Evolutionary conservation across 2,113 vertebrate species (phyloP).

Genomic region (Lagopus muta): DNA sequence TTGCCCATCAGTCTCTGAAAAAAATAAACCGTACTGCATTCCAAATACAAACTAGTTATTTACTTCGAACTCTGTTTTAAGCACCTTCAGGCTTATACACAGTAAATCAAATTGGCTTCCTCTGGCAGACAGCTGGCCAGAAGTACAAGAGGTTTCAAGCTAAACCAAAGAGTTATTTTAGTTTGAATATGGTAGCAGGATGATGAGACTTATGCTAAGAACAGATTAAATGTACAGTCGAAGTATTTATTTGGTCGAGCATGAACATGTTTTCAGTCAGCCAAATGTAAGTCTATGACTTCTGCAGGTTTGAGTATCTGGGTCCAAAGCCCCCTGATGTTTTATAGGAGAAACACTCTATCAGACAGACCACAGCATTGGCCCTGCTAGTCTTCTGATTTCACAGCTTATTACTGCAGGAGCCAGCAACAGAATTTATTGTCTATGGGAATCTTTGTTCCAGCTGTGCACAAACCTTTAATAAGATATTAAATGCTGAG

Average conservation of each 20-base stretch:
- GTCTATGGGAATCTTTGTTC: neutral
- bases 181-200: neutral
- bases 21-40: slow-evolving; percentile 5
- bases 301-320: neutral
- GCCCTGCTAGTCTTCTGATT: neutral
- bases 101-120: neutral
- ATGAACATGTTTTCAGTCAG: neutral
- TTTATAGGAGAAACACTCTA: neutral
- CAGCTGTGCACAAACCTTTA: neutral
- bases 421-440: neutral
- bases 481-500: neutral
- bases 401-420: neutral
- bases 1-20: neutral
- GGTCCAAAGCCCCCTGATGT: neutral
- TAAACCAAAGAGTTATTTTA: neutral
- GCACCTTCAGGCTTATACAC: neutral
- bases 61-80: neutral
- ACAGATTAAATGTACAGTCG: neutral
- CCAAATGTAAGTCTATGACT: neutral
- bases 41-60: neutral
- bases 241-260: neutral
- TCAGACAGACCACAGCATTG: neutral
- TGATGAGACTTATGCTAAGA: neutral
- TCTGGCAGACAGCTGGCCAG: neutral
- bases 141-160: neutral